Percentiles rank a stretch among this genome's conserved stretches.
Evolutionary conservation across 1,140 invertebrate species (phyloP).

Genomic region (Chelonus insularis): DNA sequence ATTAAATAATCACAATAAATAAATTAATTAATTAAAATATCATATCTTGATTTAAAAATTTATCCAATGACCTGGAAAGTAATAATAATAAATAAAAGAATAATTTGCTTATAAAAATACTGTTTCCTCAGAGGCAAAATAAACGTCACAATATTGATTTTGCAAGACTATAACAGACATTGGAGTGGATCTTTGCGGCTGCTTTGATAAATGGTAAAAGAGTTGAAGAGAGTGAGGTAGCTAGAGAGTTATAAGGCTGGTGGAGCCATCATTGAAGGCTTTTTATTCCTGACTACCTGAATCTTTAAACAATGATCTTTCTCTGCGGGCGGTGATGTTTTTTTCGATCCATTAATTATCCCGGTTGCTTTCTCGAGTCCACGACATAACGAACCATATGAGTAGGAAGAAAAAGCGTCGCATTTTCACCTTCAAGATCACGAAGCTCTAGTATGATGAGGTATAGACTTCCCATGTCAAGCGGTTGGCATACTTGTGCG

Average conservation of each 20-base stretch:
- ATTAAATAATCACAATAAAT: no score
- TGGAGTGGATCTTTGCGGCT: conserved; percentile 1
- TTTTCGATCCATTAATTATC: conserved; percentile 25
- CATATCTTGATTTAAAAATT: no score
- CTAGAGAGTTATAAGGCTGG: not conserved
- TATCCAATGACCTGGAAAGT: no score
- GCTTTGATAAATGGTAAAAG: conserved; percentile 40
- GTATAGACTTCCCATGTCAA: not conserved
- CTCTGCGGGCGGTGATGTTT: conserved; percentile 20
- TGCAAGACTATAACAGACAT: not conserved
- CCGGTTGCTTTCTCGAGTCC: not conserved
- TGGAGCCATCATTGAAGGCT: not conserved
- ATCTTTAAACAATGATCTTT: conserved; percentile 35
- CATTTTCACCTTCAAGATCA: conserved; percentile 9
- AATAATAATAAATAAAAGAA: no score
- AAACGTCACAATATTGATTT: conserved; percentile 26
- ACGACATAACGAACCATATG: not conserved
- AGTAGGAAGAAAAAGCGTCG: not conserved
- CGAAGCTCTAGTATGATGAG: not conserved
- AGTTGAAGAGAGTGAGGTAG: conserved; percentile 19
- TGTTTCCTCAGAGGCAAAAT: not conserved
- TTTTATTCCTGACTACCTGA: conserved; percentile 33
- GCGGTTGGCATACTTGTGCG: conserved; percentile 14
- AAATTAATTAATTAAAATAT: no score
- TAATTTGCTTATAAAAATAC: not conserved